Conservation (phyloP, 2,113 vertebrate species). For the Kryptolebias marmoratus region DNA sequence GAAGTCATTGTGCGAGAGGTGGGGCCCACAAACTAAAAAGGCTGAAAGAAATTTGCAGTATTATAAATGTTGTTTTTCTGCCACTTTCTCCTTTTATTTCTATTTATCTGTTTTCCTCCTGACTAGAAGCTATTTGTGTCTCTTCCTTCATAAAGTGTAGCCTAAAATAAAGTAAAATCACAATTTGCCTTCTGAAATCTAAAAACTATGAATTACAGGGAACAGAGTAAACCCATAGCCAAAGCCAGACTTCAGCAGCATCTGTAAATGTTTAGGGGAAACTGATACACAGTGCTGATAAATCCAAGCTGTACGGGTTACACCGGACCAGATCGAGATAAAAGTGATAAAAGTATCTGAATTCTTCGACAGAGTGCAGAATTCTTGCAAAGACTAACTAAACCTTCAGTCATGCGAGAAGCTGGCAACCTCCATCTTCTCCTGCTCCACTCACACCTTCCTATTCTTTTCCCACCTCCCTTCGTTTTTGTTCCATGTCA, state of each 20-base stretch:
- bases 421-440: constrained; percentile 39
- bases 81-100: not conserved
- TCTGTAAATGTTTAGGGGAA: constrained; percentile 59
- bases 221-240: constrained; percentile 4
- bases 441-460: constrained; percentile 57
- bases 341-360: constrained; percentile 28
- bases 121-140: not conserved
- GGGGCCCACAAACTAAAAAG: too few relatives aligned
- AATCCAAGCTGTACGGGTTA: constrained; percentile 35
- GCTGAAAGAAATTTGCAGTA: too few relatives aligned
- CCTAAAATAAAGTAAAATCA: not conserved
- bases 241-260: constrained; percentile 38
- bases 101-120: not conserved
- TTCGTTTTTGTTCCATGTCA: constrained; percentile 66
- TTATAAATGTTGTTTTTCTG: not conserved
- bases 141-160: not conserved
- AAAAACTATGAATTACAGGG: constrained; percentile 21
- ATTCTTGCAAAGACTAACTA: constrained; percentile 47
- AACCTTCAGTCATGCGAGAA: constrained; percentile 60
- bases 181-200: constrained; percentile 23
- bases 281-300: constrained; percentile 41
- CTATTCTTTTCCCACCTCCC: constrained; percentile 65
- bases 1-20: too few relatives aligned
- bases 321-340: constrained; percentile 39
- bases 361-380: constrained; percentile 46